Evolutionary conservation across 2,888 invertebrate species (phyloP), one percentile per base, ranked within the genome.

Genomic region (Bursaphelenchus okinawaensis): DNA sequence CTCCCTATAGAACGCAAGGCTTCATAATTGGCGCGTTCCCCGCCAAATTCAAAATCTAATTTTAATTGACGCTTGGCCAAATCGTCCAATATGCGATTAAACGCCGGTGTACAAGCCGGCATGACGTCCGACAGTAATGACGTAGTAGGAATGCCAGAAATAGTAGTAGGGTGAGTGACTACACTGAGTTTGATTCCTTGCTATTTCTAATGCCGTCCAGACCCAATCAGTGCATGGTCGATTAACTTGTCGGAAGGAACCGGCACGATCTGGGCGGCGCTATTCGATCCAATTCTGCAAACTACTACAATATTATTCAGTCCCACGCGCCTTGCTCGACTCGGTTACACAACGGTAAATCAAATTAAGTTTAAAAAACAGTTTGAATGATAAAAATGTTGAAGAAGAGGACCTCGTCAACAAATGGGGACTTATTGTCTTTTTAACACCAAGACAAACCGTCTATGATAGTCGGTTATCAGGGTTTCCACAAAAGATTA

Each of bases 81-180:
- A 29, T 76, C 77, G 65, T 77, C 76, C 23, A 78, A 68, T 27
- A 79, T 75, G 40, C 77, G 71, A 62, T 75, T 79, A 68, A 79
- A 79, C 50, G 74, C 79, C 56, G 69, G 72, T 16, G 68, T 58
- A 27, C 55, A 68, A 40, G 72, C 51, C 20, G 69, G 70, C 69
- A 67, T 67, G 16, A 50, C 27, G 27, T 31, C n/a, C n/a, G n/a
- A n/a, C n/a, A n/a, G n/a, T n/a, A n/a, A n/a, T 16, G 16, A 1
- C 12, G n/a, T 4, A 40, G 40, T 40, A 16, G 40, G 40, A 4
- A 16, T 2, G 40, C 12, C 12, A 40, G 40, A 16, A 40, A 40
- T 16, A 40, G 12, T 40, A 40, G 40, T 40, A 40, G 40, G n/a
- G 40, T 40, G 40, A 40, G n/a, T 40, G 40, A 40, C 40, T n/a